Conservation (phyloP, 2,888 invertebrate species). For the Dermolepida albohirtum region DNA sequence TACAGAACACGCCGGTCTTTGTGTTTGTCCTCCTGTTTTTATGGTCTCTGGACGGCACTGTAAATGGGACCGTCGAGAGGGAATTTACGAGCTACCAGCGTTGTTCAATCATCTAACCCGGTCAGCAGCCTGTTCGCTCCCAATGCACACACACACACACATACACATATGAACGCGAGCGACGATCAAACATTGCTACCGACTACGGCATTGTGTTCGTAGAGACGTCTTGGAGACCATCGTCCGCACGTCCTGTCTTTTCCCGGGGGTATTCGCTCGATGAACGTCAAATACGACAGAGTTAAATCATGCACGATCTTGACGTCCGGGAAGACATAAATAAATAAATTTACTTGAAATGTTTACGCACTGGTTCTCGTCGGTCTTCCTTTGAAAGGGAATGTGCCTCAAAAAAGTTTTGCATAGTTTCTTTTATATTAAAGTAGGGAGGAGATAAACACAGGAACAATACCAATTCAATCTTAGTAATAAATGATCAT, state of each 20-base stretch:
- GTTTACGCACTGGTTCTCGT: too few species aligned
- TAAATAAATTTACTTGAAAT: too few species aligned
- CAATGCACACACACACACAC: constrained; percentile 8
- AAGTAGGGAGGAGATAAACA: too few species aligned
- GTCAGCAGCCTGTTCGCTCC: constrained; percentile 28
- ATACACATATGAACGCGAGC: background rate
- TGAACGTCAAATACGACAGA: constrained; percentile 29
- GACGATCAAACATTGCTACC: constrained; percentile 6
- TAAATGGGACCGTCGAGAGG: constrained; percentile 37
- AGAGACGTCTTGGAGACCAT: constrained; percentile 5
- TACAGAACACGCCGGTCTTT: constrained; percentile 8
- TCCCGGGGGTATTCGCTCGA: constrained; percentile 26
- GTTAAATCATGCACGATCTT: constrained; percentile 26
- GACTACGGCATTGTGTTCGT: background rate
- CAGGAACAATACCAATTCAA: too few species aligned
- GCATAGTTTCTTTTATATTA: too few species aligned
- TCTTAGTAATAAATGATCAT: too few species aligned
- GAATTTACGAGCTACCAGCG: constrained; percentile 36
- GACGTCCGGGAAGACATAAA: too few species aligned
- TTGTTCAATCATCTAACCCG: constrained; percentile 28
- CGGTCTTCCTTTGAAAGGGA: too few species aligned
- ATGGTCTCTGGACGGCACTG: constrained; percentile 15
- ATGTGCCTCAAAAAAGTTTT: too few species aligned
- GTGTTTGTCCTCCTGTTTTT: constrained; percentile 31
- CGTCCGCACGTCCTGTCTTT: constrained; percentile 12